phyloP scores from a whole-genome alignment of 1,140 invertebrate species.

The Drosophila punjabiensis region DNA sequence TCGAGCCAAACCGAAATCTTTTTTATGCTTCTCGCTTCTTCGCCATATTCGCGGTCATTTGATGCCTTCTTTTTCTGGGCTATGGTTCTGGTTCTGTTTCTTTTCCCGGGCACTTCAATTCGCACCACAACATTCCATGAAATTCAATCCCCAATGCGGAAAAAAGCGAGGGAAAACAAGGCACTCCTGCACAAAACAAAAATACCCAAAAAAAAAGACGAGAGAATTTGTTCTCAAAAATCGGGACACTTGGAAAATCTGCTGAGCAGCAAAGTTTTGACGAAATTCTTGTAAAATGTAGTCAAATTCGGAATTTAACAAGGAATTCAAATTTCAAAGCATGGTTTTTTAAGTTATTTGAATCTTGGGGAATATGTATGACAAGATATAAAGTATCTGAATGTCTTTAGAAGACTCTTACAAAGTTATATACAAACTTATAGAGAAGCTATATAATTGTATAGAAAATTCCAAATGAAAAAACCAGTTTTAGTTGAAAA shows the following conservation, averaged over 20 bases:
- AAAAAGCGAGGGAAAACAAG: slow-evolving; percentile 15
- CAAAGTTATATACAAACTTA: not conserved
- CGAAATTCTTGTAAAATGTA: slow-evolving; percentile 2
- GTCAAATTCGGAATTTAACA: not conserved
- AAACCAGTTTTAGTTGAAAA: not conserved
- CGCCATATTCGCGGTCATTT: slow-evolving; percentile 56
- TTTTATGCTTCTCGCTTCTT: slow-evolving; percentile 32
- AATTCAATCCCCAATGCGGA: slow-evolving; percentile 60
- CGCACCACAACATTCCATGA: slow-evolving; percentile 55
- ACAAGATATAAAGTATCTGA: not conserved
- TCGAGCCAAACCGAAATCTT: slow-evolving; percentile 25
- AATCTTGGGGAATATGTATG: not conserved
- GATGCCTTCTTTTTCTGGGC: slow-evolving; percentile 35
- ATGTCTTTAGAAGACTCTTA: not conserved
- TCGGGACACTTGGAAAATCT: slow-evolving; percentile 13
- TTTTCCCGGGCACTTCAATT: slow-evolving; percentile 39
- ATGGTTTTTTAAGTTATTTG: not conserved
- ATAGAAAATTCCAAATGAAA: not conserved
- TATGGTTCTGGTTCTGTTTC: slow-evolving; percentile 7
- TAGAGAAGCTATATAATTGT: not conserved
- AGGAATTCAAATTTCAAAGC: not conserved
- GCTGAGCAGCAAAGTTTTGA: not conserved
- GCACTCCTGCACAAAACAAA: slow-evolving; percentile 26
- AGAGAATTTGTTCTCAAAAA: not conserved
- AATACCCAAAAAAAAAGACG: slow-evolving; percentile 6